These are phyloP conservation scores for Anthoptus insignis DNA, from an alignment of 2,888 invertebrate genomes.

Conservation along the genomic window DNA sequence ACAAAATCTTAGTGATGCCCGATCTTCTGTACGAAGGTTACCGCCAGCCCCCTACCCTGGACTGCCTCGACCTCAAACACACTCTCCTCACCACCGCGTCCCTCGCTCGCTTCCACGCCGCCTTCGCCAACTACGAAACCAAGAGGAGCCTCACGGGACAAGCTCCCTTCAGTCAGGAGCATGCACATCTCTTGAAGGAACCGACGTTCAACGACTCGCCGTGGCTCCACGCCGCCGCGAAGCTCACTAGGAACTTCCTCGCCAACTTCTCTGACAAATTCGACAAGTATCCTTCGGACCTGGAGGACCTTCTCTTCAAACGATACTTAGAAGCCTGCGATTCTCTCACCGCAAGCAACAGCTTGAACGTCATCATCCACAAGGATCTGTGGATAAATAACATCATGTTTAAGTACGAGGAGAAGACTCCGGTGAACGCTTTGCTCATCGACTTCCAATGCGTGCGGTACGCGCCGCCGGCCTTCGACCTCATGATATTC, in stretches of 20 bases:
- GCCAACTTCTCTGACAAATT: conserved; percentile 62
- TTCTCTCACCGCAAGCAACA: conserved; percentile 57
- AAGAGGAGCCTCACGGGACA: not conserved
- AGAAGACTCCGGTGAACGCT: conserved; percentile 59
- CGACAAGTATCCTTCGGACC: conserved; percentile 47
- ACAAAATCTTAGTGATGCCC: conserved; percentile 67
- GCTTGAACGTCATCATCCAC: conserved; percentile 70
- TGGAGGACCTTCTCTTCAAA: conserved; percentile 57
- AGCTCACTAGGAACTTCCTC: conserved; percentile 62
- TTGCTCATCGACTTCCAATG: conserved; percentile 74
- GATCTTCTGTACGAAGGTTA: conserved; percentile 69
- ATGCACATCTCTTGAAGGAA: conserved; percentile 59
- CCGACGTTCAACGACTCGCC: conserved; percentile 62
- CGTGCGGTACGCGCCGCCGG: conserved; percentile 69
- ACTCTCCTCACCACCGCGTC: conserved; percentile 55
- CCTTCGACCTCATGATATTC: conserved; percentile 69
- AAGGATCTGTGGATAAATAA: conserved; percentile 78
- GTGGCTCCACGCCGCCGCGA: conserved; percentile 66
- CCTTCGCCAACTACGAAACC: conserved; percentile 66
- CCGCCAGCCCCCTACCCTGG: conserved; percentile 49
- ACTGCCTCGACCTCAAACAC: conserved; percentile 64
- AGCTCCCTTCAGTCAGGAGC: conserved; percentile 54
- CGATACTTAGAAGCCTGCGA: conserved; percentile 62
- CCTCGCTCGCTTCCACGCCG: conserved; percentile 73
- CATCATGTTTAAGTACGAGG: conserved; percentile 69